phyloP scores from a whole-genome alignment of 2,888 invertebrate genomes.

The Galerucella calmariensis region DNA sequence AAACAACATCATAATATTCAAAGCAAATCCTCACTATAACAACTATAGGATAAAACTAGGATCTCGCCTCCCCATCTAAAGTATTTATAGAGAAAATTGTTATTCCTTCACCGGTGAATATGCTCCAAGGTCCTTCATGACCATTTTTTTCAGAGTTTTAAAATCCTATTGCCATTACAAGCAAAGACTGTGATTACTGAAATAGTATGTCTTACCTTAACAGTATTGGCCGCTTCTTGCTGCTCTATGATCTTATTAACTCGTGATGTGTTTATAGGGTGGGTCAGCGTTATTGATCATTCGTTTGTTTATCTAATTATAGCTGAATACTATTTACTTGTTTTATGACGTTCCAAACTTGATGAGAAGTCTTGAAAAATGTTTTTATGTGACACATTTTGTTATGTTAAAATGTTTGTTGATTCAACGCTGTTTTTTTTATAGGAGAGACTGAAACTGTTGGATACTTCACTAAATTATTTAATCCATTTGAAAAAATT shows the following conservation, averaged over 20 bases:
- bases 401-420: too few species aligned
- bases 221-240: constrained; percentile 11
- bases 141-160: constrained; percentile 31
- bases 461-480: too few species aligned
- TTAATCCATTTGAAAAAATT: too few species aligned
- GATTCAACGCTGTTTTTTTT: too few species aligned
- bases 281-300: constrained; percentile 1
- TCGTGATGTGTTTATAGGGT: constrained; percentile 5
- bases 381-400: too few species aligned
- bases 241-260: constrained; percentile 16
- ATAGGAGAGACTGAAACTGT: too few species aligned
- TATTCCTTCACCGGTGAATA: constrained; percentile 47
- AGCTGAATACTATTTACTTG: background rate
- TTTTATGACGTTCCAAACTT: too few species aligned
- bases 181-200: constrained; percentile 38
- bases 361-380: too few species aligned
- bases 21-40: constrained; percentile 37
- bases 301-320: background rate
- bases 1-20: constrained; percentile 41
- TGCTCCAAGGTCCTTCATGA: constrained; percentile 46
- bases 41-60: constrained; percentile 38
- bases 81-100: constrained; percentile 51
- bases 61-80: constrained; percentile 39
- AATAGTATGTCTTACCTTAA: constrained; percentile 4
- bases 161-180: constrained; percentile 36